Evolutionary conservation across 1,140 invertebrate species (phyloP), one percentile per base, ranked within the genome.

Genomic region (Diabrotica undecimpunctata): DNA sequence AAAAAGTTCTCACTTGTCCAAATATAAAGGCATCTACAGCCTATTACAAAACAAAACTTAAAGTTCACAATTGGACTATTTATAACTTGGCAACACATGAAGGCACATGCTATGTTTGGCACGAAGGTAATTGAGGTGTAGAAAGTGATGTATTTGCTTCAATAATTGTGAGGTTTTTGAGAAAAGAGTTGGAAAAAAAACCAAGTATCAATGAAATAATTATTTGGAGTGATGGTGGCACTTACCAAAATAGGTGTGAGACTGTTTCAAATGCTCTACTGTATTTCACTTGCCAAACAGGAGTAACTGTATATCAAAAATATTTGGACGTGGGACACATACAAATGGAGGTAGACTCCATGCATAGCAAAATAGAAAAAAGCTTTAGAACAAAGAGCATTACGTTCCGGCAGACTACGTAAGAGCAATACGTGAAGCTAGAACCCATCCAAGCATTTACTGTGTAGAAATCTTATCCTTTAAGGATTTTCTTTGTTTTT

Each of bases 21-120:
- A 11, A 56, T 25, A 51, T 61, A 52, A 38, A 66, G 25, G 51
- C 52, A 38, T 13, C 6, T 11, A 14, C 36, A 46, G 14, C 58
- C 5, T 76, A 71, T 63, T 75, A 75, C 59, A 71, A 72, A 71
- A 66, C 62, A 46, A 69, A 72, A 66, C 55, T 74, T 10, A 64
- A 65, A 7, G 50, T 71, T 8, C 69, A 72, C 54, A 74, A 74
- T 67, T 72, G 71, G 53, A 76, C 72, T 50, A 64, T 74, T 14
- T 75, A 70, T 65, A 65, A 74, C 64, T 66, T 67, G 41, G 54
- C 13, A 11, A 61, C 38, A 12, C 68, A 70, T 12, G 58, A 72
- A 53, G 70, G 60, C n/a, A 65, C 65, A 65, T 75, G 72, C 66
- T 73, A 69, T 63, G 61, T 72, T 36, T 77, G 72, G 70, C 57